Percentiles rank a stretch among this genome's conserved stretches.
Conservation (phyloP, 2,888 invertebrate species). For the Eristalis arbustorum region DNA sequence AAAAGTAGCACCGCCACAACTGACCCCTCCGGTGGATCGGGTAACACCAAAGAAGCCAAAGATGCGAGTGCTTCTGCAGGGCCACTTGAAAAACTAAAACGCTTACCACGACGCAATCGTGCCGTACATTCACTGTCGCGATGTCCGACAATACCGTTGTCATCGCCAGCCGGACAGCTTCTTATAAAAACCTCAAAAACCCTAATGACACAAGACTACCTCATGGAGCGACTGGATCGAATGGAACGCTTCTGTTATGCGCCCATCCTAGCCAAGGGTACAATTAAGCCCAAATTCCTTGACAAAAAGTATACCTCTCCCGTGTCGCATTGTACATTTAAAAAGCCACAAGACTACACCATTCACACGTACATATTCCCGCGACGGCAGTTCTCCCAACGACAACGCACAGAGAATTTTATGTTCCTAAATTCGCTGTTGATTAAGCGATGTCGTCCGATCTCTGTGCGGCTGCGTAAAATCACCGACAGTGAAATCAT, state of each 20-base stretch:
- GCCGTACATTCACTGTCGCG: constrained; percentile 80
- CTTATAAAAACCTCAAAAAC: constrained; percentile 81
- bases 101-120: constrained; percentile 80
- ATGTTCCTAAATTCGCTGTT: constrained; percentile 78
- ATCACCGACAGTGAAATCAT: constrained; percentile 74
- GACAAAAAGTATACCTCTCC: constrained; percentile 74
- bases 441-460: constrained; percentile 79
- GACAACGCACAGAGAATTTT: constrained; percentile 77
- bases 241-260: constrained; percentile 81
- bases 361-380: constrained; percentile 78
- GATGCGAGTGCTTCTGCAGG: constrained; percentile 7
- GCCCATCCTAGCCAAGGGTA: constrained; percentile 77
- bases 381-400: constrained; percentile 77
- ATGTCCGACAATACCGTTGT: constrained; percentile 81
- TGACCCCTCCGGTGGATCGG: constrained; percentile 32
- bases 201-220: constrained; percentile 79
- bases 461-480: constrained; percentile 78
- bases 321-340: constrained; percentile 76
- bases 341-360: constrained; percentile 76
- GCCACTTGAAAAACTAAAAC: constrained; percentile 75
- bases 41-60: constrained; percentile 62
- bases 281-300: constrained; percentile 75
- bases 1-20: constrained; percentile 44
- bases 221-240: constrained; percentile 81
- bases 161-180: constrained; percentile 82